These are phyloP conservation scores for Rhinoderma darwinii DNA, from an alignment of 2,113 vertebrate species.

Conservation along the genomic window DNA sequence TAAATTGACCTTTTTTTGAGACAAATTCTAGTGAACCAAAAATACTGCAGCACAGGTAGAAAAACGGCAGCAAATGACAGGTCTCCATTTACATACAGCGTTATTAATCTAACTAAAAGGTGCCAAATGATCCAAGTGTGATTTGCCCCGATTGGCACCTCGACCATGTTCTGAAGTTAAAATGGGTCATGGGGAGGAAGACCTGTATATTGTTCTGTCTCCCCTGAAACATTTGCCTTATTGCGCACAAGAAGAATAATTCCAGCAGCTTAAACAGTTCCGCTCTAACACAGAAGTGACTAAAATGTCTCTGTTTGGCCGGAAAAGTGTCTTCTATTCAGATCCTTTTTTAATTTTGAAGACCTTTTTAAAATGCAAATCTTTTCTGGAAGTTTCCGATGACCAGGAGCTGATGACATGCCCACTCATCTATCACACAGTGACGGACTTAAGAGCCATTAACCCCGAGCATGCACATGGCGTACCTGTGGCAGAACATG, in stretches of 20 bases:
- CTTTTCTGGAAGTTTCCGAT: background rate
- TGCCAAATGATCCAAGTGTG: too few relatives aligned
- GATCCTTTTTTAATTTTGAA: constrained; percentile 36
- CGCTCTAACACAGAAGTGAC: background rate
- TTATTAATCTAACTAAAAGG: too few relatives aligned
- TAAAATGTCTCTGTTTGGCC: background rate
- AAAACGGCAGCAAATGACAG: too few relatives aligned
- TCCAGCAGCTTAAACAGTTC: background rate
- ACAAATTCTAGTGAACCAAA: too few relatives aligned
- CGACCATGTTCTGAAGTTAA: too few relatives aligned
- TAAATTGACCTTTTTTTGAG: too few relatives aligned
- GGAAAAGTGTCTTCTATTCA: background rate
- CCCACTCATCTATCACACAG: background rate
- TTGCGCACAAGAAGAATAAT: background rate
- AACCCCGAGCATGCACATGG: background rate
- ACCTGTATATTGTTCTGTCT: too few relatives aligned
- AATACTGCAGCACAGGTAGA: too few relatives aligned
- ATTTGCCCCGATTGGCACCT: too few relatives aligned
- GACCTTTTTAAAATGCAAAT: constrained; percentile 51
- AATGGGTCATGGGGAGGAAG: too few relatives aligned
- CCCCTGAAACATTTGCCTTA: background rate
- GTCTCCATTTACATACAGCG: too few relatives aligned
- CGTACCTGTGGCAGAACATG: background rate
- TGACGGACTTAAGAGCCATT: background rate
- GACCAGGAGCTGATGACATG: background rate